These are phyloP conservation scores for Athene noctua DNA, from an alignment of 2,113 vertebrate species.

Conservation along the genomic window DNA sequence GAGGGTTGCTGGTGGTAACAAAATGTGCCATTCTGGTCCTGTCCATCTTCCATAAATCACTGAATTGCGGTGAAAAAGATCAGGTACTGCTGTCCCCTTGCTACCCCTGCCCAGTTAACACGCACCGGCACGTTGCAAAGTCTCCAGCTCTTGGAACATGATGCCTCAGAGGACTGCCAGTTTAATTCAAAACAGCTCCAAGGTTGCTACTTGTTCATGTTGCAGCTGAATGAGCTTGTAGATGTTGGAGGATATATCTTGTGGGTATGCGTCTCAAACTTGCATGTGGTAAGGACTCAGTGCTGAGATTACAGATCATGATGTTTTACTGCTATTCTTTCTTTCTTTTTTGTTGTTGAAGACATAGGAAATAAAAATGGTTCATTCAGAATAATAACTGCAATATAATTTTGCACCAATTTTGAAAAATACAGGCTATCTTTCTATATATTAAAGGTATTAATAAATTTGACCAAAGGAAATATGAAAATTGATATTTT, in stretches of 20 bases:
- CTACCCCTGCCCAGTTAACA: neutral
- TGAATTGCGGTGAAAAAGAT: neutral
- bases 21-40: neutral
- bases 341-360: neutral
- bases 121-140: neutral
- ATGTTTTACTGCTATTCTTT: neutral
- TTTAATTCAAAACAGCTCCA: neutral
- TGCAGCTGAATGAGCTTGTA: neutral
- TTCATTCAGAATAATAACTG: neutral
- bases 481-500: neutral
- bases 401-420: neutral
- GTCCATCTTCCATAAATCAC: neutral
- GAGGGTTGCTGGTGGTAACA: neutral
- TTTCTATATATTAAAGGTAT: neutral
- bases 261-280: neutral
- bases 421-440: neutral
- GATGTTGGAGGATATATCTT: neutral
- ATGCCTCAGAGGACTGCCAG: neutral
- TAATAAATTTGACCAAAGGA: neutral
- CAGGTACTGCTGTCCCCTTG: neutral
- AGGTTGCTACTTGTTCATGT: neutral
- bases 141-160: fast-evolving
- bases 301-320: neutral
- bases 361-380: neutral
- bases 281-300: neutral